Evolutionary conservation across 2,888 invertebrate genomes (phyloP), one percentile per base, ranked within the genome.

Genomic region (Psococerastis gibbosa): DNA sequence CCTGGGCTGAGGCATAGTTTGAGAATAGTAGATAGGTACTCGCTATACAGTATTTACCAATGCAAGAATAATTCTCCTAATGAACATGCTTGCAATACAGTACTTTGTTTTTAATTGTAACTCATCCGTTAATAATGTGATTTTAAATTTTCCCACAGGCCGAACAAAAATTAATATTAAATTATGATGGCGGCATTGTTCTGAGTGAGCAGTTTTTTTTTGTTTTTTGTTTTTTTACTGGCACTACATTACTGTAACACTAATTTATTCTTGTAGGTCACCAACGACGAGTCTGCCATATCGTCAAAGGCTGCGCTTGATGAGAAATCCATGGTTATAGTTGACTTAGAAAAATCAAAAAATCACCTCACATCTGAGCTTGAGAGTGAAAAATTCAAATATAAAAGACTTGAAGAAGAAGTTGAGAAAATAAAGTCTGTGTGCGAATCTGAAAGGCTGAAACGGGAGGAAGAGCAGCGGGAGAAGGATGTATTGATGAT

Each of bases 401-500:
- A 31, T 9, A 33, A 43, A 32, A 27, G 18, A 16, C 42, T 43
- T 8, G 42, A 48, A 44, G 32, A 32, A 35, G 45, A 48, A 31
- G 43, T 45, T 33, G 32, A 35, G n/a, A 32, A 43, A 15, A 34
- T 48, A 3, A 35, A 34, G 34, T 23, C 35, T 9, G 43, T 45
- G 9, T 32, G 45, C 3, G 48, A 48, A 42, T 43, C 43, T 46
- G 22, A 45, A 23, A 38, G 22, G 20, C 13, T 13, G 13, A 41
- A 45, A 23, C 44, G 60, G 23, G 60, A 61, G 27, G 59, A 57
- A 50, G 83, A 83, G 52, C 73, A 73, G 41, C 69, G 75, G 6
- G 82, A 82, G 50, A 83, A 81, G 55, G 77, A 83, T 55, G 73
- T 75, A 2, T 77, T 77, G 0, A 59, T 83, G 42, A 57, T 85